phyloP scores from a whole-genome alignment of 2,113 vertebrate species.

The Heteronetta atricapilla region DNA sequence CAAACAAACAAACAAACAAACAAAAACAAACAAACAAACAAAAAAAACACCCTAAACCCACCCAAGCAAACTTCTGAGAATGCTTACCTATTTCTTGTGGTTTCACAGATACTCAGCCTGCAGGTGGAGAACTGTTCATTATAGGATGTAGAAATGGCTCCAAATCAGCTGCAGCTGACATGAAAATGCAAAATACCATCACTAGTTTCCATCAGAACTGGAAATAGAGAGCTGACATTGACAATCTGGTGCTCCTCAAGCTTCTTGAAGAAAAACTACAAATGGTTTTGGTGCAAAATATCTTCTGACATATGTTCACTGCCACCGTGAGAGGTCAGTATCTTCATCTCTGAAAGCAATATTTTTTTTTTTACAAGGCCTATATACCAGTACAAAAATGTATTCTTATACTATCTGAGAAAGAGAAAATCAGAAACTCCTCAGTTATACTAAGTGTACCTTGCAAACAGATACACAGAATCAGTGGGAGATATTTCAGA shows the following conservation, averaged over 20 bases:
- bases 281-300: not conserved
- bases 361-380: not conserved
- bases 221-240: not conserved
- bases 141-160: not conserved
- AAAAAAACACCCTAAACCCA: not conserved
- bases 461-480: not conserved
- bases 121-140: not conserved
- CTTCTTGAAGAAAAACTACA: not conserved
- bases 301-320: not conserved
- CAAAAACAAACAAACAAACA: not conserved
- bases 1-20: too few relatives aligned
- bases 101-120: not conserved
- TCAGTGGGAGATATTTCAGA: not conserved
- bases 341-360: not conserved
- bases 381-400: not conserved
- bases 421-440: not conserved
- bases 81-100: not conserved
- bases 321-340: fast-evolving
- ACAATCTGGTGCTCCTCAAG: not conserved
- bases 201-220: not conserved
- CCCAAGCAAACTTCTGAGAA: not conserved
- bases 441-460: not conserved
- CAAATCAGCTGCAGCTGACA: not conserved
- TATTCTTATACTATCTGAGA: not conserved
- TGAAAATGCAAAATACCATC: not conserved